Percentiles rank a stretch among this genome's conserved stretches.
Evolutionary conservation across 2,113 vertebrate species (phyloP).

Genomic region (Struthio camelus): DNA sequence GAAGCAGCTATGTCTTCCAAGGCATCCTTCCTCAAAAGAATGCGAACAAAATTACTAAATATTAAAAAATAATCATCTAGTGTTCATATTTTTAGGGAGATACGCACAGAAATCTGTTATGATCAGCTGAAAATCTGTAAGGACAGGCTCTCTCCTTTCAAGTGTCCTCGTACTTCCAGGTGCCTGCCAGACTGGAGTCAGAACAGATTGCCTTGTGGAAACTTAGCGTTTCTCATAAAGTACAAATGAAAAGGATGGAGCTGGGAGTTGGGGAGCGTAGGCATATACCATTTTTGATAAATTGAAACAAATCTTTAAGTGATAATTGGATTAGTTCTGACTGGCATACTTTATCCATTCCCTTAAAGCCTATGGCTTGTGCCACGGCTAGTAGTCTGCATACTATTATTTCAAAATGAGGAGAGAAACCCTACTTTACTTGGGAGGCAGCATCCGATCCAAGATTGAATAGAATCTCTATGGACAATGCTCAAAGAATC

Average conservation of each 20-base stretch:
- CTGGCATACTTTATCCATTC: neutral
- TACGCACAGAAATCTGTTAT: neutral
- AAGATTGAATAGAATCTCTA: neutral
- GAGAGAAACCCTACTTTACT: neutral
- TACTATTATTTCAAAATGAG: neutral
- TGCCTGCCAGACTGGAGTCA: neutral
- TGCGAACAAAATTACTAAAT: neutral
- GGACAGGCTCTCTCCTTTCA: neutral
- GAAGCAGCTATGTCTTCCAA: neutral
- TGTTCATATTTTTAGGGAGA: neutral
- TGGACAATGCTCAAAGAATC: neutral
- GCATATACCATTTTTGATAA: neutral
- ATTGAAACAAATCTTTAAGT: neutral
- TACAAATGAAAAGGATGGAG: neutral
- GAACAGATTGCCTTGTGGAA: neutral
- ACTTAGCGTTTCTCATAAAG: neutral
- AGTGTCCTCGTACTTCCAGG: neutral
- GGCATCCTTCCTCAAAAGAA: neutral
- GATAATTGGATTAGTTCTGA: neutral
- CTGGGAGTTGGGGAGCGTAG: neutral
- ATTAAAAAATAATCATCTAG: neutral
- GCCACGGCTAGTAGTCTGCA: neutral
- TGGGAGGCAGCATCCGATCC: neutral
- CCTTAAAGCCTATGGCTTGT: neutral
- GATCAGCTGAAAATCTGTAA: neutral